Base-by-base conservation (phyloP, 2,888 invertebrate genomes). In the Taphrorychus bicolor region DNA sequence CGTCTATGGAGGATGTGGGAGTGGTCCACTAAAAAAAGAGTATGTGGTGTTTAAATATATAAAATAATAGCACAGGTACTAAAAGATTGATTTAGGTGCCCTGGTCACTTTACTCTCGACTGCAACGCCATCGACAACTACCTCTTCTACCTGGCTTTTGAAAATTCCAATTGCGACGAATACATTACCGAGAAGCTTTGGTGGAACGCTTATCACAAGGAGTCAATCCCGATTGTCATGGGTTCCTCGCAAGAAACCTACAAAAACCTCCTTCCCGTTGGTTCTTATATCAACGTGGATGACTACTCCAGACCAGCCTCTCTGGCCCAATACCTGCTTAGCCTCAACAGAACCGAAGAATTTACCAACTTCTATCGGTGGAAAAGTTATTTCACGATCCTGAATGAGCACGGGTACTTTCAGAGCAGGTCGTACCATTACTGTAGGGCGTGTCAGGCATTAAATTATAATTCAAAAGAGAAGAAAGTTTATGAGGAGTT, bases 181-280 rank as follows among this genome's bases (percentile, higher is more conserved):
- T 91, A 91, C 73, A 79, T 91, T 51, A 91, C 90, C 0, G 91
- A 91, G 76, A 91, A 91, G 77, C 76, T 86, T 0, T 91, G 87
- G 81, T 87, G 89, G 84, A 85, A 90, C 72, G 88, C 87, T 0
- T 89, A 86, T 73, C 75, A 80, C 1, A 89, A 88, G 77, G 84
- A 85, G 14, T 83, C 88, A 0, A 85, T 90, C 23, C 91, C 91
- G 0, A 80, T 91, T 2, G 87, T 91, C 42, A 86, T 89, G 85
- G 91, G 91, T 0, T 83, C 87, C 2, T 76, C 84, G 1, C 77
- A 72, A 41, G 66, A 60, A 52, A 79, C 83, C 75, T 83, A 88
- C 71, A 74, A 81, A 21, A 81, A 76, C 41, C 75, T 89, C 5
- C 77, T 91, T 23, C 91, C 91, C 0, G 88, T 89, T 0, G 77